These are phyloP conservation scores for Scaeva pyrastri DNA, from an alignment of 2,888 invertebrate species.

Conservation along the genomic window DNA sequence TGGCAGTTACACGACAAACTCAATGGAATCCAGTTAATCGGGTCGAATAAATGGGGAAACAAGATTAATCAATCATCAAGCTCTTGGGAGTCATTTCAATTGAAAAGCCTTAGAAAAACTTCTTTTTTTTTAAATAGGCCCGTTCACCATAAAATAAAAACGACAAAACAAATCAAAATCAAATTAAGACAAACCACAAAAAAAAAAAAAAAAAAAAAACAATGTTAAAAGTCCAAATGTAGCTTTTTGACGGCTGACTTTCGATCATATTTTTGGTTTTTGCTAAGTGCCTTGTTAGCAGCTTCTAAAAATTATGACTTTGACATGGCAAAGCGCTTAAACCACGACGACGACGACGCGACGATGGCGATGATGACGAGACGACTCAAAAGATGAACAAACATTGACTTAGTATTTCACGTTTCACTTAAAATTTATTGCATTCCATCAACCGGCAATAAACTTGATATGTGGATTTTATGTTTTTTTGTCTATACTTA, in stretches of 20 bases:
- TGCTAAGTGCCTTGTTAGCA: constrained; percentile 58
- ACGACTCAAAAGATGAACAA: constrained; percentile 45
- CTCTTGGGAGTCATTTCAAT: constrained; percentile 1
- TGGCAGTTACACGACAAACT: constrained; percentile 50
- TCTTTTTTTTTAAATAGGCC: constrained; percentile 18
- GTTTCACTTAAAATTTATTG: constrained; percentile 59
- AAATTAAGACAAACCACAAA: constrained; percentile 12
- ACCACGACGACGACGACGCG: background rate
- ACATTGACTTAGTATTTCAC: constrained; percentile 53
- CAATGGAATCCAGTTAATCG: constrained; percentile 46
- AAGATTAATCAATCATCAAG: constrained; percentile 41
- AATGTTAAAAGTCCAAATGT: constrained; percentile 20
- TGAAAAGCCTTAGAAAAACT: background rate
- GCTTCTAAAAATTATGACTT: constrained; percentile 42
- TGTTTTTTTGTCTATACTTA: constrained; percentile 6
- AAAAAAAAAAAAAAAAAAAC: constrained; percentile 3
- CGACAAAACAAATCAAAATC: constrained; percentile 15
- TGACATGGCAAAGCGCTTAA: constrained; percentile 41
- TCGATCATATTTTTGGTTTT: constrained; percentile 27
- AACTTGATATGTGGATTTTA: constrained; percentile 50
- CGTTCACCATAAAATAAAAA: constrained; percentile 10
- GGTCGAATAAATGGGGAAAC: constrained; percentile 40
- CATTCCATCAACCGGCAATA: constrained; percentile 53
- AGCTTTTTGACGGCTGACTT: constrained; percentile 25
- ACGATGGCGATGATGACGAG: too few species aligned